Base-by-base conservation (phyloP, 2,113 vertebrate species). In the Climacteris rufus region DNA sequence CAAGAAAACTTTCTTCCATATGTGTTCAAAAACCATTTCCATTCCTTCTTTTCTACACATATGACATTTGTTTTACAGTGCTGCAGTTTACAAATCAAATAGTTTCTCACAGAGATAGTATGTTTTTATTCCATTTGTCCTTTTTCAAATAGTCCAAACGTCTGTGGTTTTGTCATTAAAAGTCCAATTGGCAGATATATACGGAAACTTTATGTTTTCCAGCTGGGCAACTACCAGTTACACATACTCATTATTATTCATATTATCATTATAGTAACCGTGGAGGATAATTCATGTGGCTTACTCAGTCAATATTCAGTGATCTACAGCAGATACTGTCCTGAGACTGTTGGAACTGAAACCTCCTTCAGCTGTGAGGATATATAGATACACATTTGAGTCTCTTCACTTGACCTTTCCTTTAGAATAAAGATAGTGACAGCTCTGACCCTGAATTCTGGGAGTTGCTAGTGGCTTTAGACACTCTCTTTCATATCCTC, bases 161-260 rank as follows among this genome's bases (percentile, higher is more conserved):
- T 92, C 93, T 98, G 97, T 97, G 97, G 97, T 97, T 98, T 98
- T 97, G 93, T 97, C 96, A 97, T 98, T 97, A 98, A 97, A 96
- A 98, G 96, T 97, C 95, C 75, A 96, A 92, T 96, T 98, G 97
- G 97, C 97, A 98, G 94, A 96, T 90, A 96, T 68, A 81, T 69
- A 89, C 6, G 83, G 87, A 93, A 95, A 95, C 87, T 98, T 98
- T 97, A 97, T 96, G 85, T 97, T 97, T 97, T 97, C 96, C 97
- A 97, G 96, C 97, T 98, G 98, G 87, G 82, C 84, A 95, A 95
- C 95, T 97, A 96, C 97, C 82, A 92, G 96, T 95, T 97, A 87
- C 94, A 96, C 86, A 96, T 87, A 93, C 91, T 95, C 89, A 94
- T 92, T 96, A 97, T 97, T 96, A 97, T 96, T 96, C 90, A 57